Conservation (phyloP, 2,888 invertebrate species). For the Trachelus troglodyta region DNA sequence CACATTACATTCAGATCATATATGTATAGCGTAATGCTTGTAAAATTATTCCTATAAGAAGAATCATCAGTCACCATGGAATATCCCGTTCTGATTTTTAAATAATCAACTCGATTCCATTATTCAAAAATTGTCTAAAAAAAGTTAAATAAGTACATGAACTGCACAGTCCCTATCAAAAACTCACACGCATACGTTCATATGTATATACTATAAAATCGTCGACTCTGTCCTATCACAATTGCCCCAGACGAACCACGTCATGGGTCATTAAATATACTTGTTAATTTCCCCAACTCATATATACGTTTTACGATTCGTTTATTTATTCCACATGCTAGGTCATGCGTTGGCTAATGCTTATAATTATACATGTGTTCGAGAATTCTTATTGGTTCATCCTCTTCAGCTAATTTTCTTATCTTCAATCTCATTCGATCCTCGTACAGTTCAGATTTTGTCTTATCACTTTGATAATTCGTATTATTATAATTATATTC, state of each 20-base stretch:
- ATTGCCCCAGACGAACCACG: background rate
- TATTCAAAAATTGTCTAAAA: background rate
- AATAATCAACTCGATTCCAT: background rate
- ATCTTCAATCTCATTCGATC: too few species aligned
- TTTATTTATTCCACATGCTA: background rate
- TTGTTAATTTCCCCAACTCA: too few species aligned
- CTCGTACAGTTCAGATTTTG: too few species aligned
- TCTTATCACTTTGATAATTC: too few species aligned
- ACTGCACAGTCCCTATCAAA: background rate
- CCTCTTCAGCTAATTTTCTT: too few species aligned
- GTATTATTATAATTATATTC: too few species aligned
- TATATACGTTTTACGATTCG: background rate
- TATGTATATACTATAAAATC: background rate
- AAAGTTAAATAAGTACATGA: background rate
- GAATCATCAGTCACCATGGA: background rate
- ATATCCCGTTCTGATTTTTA: background rate
- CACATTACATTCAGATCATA: background rate
- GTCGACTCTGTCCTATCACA: background rate
- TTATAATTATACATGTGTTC: background rate
- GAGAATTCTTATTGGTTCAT: background rate
- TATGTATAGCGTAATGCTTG: background rate
- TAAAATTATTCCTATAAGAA: background rate
- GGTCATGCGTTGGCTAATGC: background rate
- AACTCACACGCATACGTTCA: background rate
- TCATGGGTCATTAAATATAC: background rate